phyloP scores from a whole-genome alignment of 1,140 invertebrate species.

The Nasonia longicornis region DNA sequence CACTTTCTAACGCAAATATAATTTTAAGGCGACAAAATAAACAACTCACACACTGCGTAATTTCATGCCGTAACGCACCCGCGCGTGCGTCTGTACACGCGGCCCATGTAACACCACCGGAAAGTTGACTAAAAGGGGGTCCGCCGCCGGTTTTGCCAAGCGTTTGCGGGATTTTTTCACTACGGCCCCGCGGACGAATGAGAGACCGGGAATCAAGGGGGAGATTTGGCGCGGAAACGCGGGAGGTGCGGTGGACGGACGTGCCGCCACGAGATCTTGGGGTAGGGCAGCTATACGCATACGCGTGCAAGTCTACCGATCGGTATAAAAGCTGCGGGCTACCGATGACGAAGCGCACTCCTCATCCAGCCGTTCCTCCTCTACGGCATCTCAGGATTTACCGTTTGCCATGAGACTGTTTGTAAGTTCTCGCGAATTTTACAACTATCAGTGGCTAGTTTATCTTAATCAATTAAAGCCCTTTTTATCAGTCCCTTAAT shows the following conservation, averaged over 20 bases:
- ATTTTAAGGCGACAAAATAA: conserved; percentile 13
- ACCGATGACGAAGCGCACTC: conserved; percentile 49
- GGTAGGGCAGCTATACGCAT: not conserved
- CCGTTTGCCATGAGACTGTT: conserved; percentile 47
- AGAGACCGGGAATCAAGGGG: not conserved
- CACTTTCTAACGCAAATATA: conserved; percentile 13
- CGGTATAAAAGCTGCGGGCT: conserved; percentile 52
- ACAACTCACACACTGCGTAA: conserved; percentile 17
- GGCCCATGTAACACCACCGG: not conserved
- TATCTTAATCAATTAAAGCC: too few relatives aligned
- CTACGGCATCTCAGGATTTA: not conserved
- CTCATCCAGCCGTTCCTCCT: conserved; percentile 43
- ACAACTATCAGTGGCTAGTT: too few relatives aligned
- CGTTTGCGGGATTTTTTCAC: not conserved
- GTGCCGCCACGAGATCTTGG: not conserved
- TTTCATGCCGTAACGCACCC: conserved; percentile 11
- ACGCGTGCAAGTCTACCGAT: not conserved
- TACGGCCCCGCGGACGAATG: not conserved
- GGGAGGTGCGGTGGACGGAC: not conserved
- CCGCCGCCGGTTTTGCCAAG: not conserved
- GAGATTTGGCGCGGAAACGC: conserved; percentile 8
- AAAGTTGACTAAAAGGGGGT: conserved; percentile 15
- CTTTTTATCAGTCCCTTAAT: too few relatives aligned
- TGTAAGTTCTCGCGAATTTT: conserved; percentile 49
- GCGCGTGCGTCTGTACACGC: not conserved